Conservation (phyloP, 2,888 invertebrate genomes). For the Argyresthia goedartella region DNA sequence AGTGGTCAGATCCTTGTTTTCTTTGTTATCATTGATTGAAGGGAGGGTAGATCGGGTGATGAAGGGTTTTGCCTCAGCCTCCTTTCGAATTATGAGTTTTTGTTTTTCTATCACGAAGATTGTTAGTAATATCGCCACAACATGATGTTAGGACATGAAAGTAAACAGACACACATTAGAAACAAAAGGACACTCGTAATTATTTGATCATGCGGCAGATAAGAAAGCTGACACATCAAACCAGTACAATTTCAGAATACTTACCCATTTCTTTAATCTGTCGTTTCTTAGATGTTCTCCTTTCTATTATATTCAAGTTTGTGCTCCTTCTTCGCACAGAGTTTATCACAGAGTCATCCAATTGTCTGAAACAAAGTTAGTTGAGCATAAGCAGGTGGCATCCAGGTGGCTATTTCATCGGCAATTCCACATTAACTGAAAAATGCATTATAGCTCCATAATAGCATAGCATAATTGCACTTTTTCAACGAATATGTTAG, state of each 20-base stretch:
- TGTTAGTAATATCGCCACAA: slow-evolving; percentile 44
- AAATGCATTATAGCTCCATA: neutral
- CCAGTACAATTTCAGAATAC: neutral
- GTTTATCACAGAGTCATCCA: slow-evolving; percentile 79
- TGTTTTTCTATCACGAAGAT: slow-evolving; percentile 7
- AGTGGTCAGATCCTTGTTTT: slow-evolving; percentile 81
- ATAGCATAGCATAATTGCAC: neutral
- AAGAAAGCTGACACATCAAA: too few relatives aligned
- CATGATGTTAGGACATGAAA: slow-evolving; percentile 11
- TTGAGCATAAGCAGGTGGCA: too few relatives aligned
- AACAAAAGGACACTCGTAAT: neutral
- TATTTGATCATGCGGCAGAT: neutral
- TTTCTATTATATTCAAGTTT: slow-evolving; percentile 71
- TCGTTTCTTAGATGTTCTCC: slow-evolving; percentile 78
- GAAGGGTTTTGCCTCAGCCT: slow-evolving; percentile 32
- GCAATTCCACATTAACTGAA: neutral
- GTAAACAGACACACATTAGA: slow-evolving; percentile 6
- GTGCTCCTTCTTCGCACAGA: slow-evolving; percentile 73
- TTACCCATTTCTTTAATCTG: slow-evolving; percentile 80
- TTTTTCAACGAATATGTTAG: neutral
- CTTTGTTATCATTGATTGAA: slow-evolving; percentile 42
- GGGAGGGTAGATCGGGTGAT: slow-evolving; percentile 30
- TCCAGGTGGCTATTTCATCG: too few relatives aligned
- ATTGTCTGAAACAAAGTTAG: slow-evolving; percentile 50
- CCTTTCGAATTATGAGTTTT: slow-evolving; percentile 23